A percentile compares a stretch with the other conserved stretches of the same genome.
These are phyloP conservation scores for Ischnus inquisitorius DNA, from an alignment of 2,888 invertebrate species.

Conservation along the genomic window DNA sequence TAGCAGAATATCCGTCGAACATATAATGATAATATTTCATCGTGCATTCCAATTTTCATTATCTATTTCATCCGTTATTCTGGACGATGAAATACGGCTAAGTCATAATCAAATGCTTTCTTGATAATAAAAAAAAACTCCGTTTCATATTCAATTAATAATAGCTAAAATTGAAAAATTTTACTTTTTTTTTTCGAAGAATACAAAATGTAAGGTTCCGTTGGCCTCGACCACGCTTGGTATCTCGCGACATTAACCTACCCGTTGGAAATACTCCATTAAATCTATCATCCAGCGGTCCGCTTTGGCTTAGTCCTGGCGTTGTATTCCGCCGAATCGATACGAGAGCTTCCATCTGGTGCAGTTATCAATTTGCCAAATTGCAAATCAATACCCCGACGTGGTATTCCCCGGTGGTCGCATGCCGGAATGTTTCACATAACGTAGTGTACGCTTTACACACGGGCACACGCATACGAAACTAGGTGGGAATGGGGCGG, in stretches of 20 bases:
- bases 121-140: slow-evolving; percentile 20
- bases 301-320: slow-evolving; percentile 15
- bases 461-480: slow-evolving; percentile 36
- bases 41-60: too few relatives aligned
- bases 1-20: not conserved
- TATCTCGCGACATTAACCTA: not conserved
- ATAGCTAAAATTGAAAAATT: not conserved
- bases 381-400: slow-evolving; percentile 80
- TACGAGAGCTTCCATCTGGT: slow-evolving; percentile 73
- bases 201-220: not conserved
- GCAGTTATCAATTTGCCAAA: slow-evolving; percentile 83
- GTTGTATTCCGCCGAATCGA: slow-evolving; percentile 51
- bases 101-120: too few relatives aligned
- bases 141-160: not conserved
- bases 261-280: slow-evolving; percentile 14
- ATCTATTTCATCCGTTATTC: too few relatives aligned
- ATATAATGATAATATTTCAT: slow-evolving; percentile 14
- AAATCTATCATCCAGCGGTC: slow-evolving; percentile 12
- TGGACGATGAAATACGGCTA: too few relatives aligned
- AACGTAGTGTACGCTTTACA: slow-evolving; percentile 48
- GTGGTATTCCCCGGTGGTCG: slow-evolving; percentile 67
- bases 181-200: not conserved
- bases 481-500: slow-evolving; percentile 40
- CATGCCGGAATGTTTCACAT: slow-evolving; percentile 66
- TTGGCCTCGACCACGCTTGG: not conserved